Percentiles rank a stretch among this genome's conserved stretches.
Conservation (phyloP, 2,888 invertebrate genomes). For the Drosophila leonis region DNA sequence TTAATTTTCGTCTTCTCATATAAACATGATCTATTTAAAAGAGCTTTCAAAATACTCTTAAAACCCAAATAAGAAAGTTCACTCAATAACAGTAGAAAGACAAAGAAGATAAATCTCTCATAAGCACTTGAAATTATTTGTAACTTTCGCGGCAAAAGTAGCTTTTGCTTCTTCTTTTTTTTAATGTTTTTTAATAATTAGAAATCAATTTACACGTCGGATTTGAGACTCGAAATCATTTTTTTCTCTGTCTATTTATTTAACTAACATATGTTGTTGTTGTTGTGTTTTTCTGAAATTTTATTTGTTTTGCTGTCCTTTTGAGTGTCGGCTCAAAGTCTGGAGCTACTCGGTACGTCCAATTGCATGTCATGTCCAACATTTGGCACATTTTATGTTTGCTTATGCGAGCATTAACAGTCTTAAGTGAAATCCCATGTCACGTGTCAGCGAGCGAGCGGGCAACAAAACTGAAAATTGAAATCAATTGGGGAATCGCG, state of each 20-base stretch:
- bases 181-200: slow-evolving; percentile 43
- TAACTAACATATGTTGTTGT: slow-evolving; percentile 6
- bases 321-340: slow-evolving; percentile 72
- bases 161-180: slow-evolving; percentile 12
- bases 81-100: background rate
- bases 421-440: slow-evolving; percentile 84
- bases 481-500: slow-evolving; percentile 75
- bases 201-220: slow-evolving; percentile 78
- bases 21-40: background rate
- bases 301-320: slow-evolving; percentile 51
- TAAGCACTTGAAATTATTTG: slow-evolving; percentile 34
- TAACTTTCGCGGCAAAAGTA: slow-evolving; percentile 52
- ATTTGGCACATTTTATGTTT: slow-evolving; percentile 79
- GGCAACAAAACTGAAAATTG: slow-evolving; percentile 47
- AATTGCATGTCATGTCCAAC: slow-evolving; percentile 69
- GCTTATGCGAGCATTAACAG: slow-evolving; percentile 74
- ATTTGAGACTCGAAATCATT: slow-evolving; percentile 42
- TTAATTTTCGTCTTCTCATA: background rate
- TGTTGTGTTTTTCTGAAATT: slow-evolving; percentile 18
- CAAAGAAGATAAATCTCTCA: slow-evolving; percentile 14
- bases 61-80: slow-evolving; percentile 13
- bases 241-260: slow-evolving; percentile 15
- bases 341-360: slow-evolving; percentile 35
- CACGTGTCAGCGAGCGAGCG: slow-evolving; percentile 80
- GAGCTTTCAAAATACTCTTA: background rate